Evolutionary conservation across 1,140 invertebrate species (phyloP), one percentile per base, ranked within the genome.

Genomic region (Asbolus verrucosus): DNA sequence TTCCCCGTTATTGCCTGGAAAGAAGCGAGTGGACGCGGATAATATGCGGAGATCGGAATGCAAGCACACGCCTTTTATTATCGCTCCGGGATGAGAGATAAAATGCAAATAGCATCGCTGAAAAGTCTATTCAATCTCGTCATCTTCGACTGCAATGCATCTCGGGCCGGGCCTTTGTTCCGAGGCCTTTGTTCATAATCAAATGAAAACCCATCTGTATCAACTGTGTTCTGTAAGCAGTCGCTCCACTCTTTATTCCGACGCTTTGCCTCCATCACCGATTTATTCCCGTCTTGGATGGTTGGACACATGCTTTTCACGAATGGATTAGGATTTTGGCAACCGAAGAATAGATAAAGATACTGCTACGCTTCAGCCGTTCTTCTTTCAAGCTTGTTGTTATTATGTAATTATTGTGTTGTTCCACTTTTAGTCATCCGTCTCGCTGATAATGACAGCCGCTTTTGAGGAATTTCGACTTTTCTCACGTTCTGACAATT

Each of bases 101-200:
- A 69, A 69, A 69, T 54, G 67, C 39, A 69, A 69, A 69, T 63
- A 43, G 60, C 62, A 41, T 30, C 21, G 50, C 46, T 69, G 67
- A 69, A 69, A 63, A 69, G 67, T 69, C 67, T 63, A 63, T 69
- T 69, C 67, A 63, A 69, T 69, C 67, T 69, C 39, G 67, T 69
- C 67, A 69, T 69, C 67, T 69, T 69, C 67, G 67, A 63, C 67
- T 68, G 67, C 67, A 68, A 61, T 69, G 67, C 67, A 69, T 69
- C 67, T 63, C 67, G 50, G 60, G 21, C 67, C 4, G 54, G 39
- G 41, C 50, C 33, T 46, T 63, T 69, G 59, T 62, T 69, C 60
- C 15, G 33, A 21, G 21, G 14, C 67, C 41, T 63, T 69, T 69
- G 67, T 69, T 69, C 67, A 69, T 69, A 69, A 69, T 69, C 67